phyloP scores from a whole-genome alignment of 1,140 invertebrate species.

The Laupala kohalensis region DNA sequence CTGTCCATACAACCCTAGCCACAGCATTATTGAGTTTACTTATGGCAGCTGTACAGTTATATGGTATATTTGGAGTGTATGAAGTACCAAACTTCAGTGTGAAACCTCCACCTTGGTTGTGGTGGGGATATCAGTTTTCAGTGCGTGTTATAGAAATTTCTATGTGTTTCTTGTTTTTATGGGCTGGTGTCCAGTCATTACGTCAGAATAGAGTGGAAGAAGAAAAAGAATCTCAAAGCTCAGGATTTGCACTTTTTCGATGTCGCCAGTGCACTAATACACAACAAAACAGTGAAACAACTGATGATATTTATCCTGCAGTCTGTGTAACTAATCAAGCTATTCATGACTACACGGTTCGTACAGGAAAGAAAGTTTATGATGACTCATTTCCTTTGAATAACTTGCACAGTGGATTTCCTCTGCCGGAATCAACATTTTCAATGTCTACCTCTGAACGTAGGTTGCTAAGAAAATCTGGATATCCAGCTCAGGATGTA shows the following conservation, averaged over 20 bases:
- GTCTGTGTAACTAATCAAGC: conserved; percentile 76
- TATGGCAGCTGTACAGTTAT: conserved; percentile 66
- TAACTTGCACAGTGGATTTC: conserved; percentile 28
- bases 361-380: conserved; percentile 62
- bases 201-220: conserved; percentile 19
- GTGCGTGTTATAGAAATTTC: conserved; percentile 69
- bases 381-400: conserved; percentile 46
- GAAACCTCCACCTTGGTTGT: conserved; percentile 53
- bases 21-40: conserved; percentile 69
- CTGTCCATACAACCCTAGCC: conserved; percentile 73
- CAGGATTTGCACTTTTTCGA: conserved; percentile 60
- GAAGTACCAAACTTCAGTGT: conserved; percentile 30
- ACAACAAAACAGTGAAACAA: conserved; percentile 31
- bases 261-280: conserved; percentile 37
- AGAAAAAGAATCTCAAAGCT: conserved; percentile 35
- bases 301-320: conserved; percentile 57
- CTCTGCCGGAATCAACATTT: conserved; percentile 3
- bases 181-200: conserved; percentile 44
- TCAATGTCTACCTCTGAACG: conserved; percentile 10
- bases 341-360: conserved; percentile 64
- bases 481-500: not conserved
- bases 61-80: conserved; percentile 61
- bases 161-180: conserved; percentile 66
- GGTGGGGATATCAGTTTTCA: conserved; percentile 79
- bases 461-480: conserved; percentile 7